Percentiles rank a stretch among this genome's conserved stretches.
phyloP scores from a whole-genome alignment of 2,113 vertebrate genomes.

The Balaeniceps rex region DNA sequence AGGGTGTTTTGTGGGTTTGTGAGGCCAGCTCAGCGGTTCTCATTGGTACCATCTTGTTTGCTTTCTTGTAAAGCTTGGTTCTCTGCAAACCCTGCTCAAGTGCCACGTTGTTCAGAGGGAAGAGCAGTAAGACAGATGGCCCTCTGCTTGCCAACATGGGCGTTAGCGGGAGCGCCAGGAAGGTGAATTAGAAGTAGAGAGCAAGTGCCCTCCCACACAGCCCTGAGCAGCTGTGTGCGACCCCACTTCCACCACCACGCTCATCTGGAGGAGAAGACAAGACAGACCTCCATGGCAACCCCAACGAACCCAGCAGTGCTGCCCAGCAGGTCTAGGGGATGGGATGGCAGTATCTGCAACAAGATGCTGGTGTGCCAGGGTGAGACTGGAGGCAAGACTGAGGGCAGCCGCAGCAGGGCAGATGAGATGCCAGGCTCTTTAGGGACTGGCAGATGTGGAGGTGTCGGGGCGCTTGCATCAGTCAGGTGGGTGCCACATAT shows the following conservation, averaged over 20 bases:
- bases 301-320: neutral
- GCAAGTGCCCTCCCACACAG: neutral
- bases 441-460: slow-evolving; percentile 56
- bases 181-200: neutral
- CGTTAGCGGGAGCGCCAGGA: rapidly evolving
- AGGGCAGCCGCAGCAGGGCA: no score
- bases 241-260: neutral
- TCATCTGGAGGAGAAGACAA: neutral
- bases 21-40: neutral
- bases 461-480: neutral
- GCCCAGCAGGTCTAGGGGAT: neutral
- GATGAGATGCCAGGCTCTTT: slow-evolving; percentile 63
- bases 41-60: neutral
- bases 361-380: neutral
- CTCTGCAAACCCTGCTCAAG: neutral
- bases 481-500: neutral
- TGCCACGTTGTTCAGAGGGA: neutral
- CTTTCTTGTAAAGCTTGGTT: neutral
- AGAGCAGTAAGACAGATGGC: neutral
- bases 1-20: neutral
- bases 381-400: neutral
- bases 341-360: neutral
- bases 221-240: neutral
- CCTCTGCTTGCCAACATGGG: neutral
- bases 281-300: neutral